These are phyloP conservation scores for Apantesis nais DNA, from an alignment of 2,888 invertebrate genomes.

Conservation along the genomic window DNA sequence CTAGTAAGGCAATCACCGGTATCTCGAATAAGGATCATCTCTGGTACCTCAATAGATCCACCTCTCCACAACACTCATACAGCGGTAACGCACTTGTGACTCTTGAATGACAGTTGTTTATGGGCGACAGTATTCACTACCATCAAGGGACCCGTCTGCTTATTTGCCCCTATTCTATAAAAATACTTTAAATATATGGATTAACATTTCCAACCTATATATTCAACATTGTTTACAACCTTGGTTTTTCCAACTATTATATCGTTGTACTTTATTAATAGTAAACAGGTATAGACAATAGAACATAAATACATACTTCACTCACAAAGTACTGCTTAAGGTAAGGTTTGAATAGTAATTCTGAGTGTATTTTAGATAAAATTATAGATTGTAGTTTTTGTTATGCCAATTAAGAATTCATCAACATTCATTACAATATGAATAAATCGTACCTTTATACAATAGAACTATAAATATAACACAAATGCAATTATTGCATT, in stretches of 20 bases:
- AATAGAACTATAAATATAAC: neutral
- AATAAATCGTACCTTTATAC: neutral
- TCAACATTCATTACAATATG: neutral
- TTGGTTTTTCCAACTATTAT: neutral
- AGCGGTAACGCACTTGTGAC: too few relatives aligned
- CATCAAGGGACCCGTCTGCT: too few relatives aligned
- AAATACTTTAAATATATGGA: too few relatives aligned
- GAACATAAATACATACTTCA: conserved; percentile 10
- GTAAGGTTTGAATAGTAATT: neutral
- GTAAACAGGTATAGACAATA: conserved; percentile 10
- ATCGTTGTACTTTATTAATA: neutral
- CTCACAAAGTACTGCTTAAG: neutral
- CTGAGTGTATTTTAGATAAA: neutral
- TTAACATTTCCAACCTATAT: too few relatives aligned
- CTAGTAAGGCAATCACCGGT: too few relatives aligned
- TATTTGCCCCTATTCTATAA: too few relatives aligned
- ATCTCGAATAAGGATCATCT: too few relatives aligned
- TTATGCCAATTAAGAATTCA: neutral
- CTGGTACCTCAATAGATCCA: too few relatives aligned
- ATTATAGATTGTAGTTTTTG: neutral
- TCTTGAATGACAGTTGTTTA: too few relatives aligned
- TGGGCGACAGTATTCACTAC: too few relatives aligned
- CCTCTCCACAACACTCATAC: too few relatives aligned
- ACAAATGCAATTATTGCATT: neutral
- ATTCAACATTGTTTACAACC: too few relatives aligned